phyloP scores from a whole-genome alignment of 2,113 vertebrate genomes.

The Piaya cayana region DNA sequence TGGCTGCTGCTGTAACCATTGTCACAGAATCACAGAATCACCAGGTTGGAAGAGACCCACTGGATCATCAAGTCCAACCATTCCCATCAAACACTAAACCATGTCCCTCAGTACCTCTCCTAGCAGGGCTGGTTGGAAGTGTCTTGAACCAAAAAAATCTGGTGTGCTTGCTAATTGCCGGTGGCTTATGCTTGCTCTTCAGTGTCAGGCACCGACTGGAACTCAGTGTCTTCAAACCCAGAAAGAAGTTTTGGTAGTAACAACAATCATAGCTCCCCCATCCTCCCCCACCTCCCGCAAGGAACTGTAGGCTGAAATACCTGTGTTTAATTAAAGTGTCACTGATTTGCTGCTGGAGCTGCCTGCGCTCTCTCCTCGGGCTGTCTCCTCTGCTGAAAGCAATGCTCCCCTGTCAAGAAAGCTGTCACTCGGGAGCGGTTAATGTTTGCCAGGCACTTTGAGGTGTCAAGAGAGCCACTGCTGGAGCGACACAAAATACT shows the following conservation, averaged over 20 bases:
- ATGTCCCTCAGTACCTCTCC: too few relatives aligned
- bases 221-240: background rate
- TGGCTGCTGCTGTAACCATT: background rate
- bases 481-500: background rate
- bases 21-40: too few relatives aligned
- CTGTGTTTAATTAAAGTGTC: constrained; percentile 1
- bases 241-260: background rate
- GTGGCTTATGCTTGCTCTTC: background rate
- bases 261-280: background rate
- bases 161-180: background rate
- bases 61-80: too few relatives aligned
- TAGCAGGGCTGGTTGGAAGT: background rate
- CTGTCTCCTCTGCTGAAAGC: background rate
- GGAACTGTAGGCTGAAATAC: background rate
- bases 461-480: background rate
- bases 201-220: background rate
- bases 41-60: too few relatives aligned
- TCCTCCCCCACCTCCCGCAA: too few relatives aligned
- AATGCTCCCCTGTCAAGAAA: background rate
- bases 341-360: background rate
- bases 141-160: background rate
- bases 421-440: background rate
- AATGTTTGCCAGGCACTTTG: background rate
- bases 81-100: too few relatives aligned
- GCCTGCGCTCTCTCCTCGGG: background rate